Percentiles rank a stretch among this genome's conserved stretches.
Evolutionary conservation across 2,113 vertebrate species (phyloP).

Genomic region (Prochilodus magdalenae): DNA sequence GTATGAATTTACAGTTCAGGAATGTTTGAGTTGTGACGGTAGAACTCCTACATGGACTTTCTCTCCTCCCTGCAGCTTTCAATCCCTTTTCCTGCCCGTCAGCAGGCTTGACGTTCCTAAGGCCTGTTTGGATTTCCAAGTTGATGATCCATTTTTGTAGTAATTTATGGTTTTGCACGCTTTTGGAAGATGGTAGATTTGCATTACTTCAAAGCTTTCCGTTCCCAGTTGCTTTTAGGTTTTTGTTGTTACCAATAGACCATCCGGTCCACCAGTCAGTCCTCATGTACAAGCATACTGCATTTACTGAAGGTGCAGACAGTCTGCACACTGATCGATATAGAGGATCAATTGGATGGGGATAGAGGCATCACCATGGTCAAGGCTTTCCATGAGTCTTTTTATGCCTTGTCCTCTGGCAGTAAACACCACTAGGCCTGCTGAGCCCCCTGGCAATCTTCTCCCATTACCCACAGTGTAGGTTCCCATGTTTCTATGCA

Average conservation of each 20-base stretch:
- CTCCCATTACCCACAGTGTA: not conserved
- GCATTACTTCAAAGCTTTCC: not conserved
- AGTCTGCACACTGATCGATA: conserved; percentile 33
- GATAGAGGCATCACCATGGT: not conserved
- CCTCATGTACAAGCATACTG: not conserved
- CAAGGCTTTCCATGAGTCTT: not conserved
- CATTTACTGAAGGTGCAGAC: not conserved
- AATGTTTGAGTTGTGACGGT: conserved; percentile 31
- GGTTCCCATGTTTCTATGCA: not conserved
- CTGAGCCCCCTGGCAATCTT: not conserved
- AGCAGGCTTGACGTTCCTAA: not conserved
- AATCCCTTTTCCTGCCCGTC: not conserved
- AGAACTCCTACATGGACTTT: conserved; percentile 2
- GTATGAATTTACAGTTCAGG: conserved; percentile 35
- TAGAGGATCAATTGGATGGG: not conserved
- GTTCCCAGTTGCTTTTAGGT: not conserved
- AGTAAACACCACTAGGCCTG: not conserved
- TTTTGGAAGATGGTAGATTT: too few relatives aligned
- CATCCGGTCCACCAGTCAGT: too few relatives aligned
- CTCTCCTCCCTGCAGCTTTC: conserved; percentile 4
- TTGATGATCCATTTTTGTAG: not conserved
- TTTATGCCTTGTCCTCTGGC: not conserved
- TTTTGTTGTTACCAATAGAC: too few relatives aligned
- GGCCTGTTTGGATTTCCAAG: not conserved
- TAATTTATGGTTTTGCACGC: too few relatives aligned